These are phyloP conservation scores for Scolopax mira DNA, from an alignment of 2,113 vertebrate species.

Conservation along the genomic window DNA sequence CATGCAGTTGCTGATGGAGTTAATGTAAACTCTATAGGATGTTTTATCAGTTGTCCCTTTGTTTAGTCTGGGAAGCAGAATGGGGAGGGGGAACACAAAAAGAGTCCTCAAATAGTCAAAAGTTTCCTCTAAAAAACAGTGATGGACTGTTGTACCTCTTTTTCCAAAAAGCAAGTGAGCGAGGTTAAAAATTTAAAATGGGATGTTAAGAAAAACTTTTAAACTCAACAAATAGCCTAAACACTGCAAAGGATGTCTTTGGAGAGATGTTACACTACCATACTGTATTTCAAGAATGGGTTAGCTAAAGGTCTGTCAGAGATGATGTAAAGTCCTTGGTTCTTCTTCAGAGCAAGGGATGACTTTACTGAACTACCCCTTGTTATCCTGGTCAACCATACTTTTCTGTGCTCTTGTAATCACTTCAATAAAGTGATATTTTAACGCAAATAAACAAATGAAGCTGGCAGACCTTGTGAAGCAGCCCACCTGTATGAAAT, in stretches of 20 bases:
- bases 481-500: background rate
- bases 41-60: slow-evolving; percentile 33
- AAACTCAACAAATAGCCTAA: background rate
- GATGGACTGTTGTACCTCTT: background rate
- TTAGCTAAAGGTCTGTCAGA: background rate
- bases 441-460: background rate
- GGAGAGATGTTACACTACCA: background rate
- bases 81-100: background rate
- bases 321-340: background rate
- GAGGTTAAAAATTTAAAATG: background rate
- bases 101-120: background rate
- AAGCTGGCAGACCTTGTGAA: background rate
- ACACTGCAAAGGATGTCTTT: background rate
- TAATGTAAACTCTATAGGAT: slow-evolving; percentile 55
- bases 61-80: slow-evolving; percentile 51
- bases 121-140: background rate
- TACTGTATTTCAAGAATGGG: background rate
- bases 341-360: background rate
- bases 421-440: background rate
- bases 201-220: background rate
- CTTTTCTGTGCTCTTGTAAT: background rate
- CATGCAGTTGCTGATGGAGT: background rate
- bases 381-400: background rate
- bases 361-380: background rate
- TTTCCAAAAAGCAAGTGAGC: background rate